Evolutionary conservation across 2,797 vertebrate species (phyloP).

Genomic region (Hypotaenidia philippensis): DNA sequence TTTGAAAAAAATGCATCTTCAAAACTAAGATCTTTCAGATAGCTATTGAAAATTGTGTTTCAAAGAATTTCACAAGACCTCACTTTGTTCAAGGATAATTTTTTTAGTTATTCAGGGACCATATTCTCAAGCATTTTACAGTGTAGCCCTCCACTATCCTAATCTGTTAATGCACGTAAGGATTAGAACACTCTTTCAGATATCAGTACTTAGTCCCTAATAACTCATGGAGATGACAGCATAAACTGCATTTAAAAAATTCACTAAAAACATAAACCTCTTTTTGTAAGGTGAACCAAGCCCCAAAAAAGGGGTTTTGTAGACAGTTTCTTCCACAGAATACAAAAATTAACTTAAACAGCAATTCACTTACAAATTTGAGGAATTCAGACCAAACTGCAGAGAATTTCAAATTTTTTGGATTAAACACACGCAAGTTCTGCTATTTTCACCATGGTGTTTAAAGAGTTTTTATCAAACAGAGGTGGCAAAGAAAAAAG

Average conservation of each 20-base stretch:
- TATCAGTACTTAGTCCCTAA: background rate
- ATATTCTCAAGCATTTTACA: background rate
- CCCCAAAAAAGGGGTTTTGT: background rate
- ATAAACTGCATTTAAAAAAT: background rate
- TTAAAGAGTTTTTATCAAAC: background rate
- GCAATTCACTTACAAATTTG: background rate
- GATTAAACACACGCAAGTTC: background rate
- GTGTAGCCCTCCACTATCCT: background rate
- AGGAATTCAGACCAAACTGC: background rate
- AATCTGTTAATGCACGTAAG: background rate
- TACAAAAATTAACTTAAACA: background rate
- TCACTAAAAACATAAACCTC: background rate
- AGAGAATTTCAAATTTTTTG: background rate
- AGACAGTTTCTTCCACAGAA: background rate
- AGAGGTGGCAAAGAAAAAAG: background rate
- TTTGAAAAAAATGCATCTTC: background rate
- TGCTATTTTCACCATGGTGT: background rate
- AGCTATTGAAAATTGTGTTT: background rate
- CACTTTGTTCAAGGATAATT: background rate
- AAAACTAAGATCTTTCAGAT: background rate
- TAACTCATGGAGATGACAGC: background rate
- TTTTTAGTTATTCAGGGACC: background rate
- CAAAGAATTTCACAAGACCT: background rate
- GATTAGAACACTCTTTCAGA: background rate
- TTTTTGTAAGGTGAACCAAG: background rate